Base-by-base conservation (phyloP, 1,140 invertebrate species). In the Gonatopus flavifemur region DNA sequence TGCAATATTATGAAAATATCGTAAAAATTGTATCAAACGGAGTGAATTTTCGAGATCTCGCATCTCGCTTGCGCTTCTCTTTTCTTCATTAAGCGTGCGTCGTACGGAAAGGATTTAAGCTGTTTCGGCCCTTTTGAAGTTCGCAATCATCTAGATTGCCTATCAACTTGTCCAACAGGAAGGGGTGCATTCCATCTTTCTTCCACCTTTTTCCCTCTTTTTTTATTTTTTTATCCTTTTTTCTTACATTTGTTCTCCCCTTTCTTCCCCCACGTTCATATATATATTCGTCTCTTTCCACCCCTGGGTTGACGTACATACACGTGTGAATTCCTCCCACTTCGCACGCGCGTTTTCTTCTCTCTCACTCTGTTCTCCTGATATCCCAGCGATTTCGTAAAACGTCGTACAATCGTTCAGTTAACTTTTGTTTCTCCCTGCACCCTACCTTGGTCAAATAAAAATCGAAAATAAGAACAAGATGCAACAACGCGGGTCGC, bases 61-160 rank as follows among this genome's bases (percentile, higher is more conserved):
- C n/a, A n/a, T n/a, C n/a, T n/a, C n/a, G n/a, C n/a, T n/a, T n/a
- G n/a, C n/a, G n/a, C n/a, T n/a, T n/a, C n/a, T n/a, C n/a, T n/a
- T n/a, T n/a, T n/a, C n/a, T n/a, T n/a, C n/a, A n/a, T n/a, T n/a
- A n/a, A n/a, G n/a, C n/a, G n/a, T n/a, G n/a, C n/a, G n/a, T n/a
- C n/a, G n/a, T n/a, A n/a, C n/a, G n/a, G n/a, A n/a, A n/a, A n/a
- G n/a, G n/a, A n/a, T n/a, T n/a, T n/a, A n/a, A n/a, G 55, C 61
- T 59, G 62, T 60, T 58, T 69, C 63, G 66, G 62, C 59, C 46
- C 59, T 67, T 76, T 76, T 74, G 70, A 76, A 74, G 69, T 69
- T 66, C 62, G 74, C 72, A 78, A 78, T 78, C 76, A 77, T 66
- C 63, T 69, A 69, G 69, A 77, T 78, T 76, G 70, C 74, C 74